phyloP scores from a whole-genome alignment of 2,797 vertebrate species.

The Rhinophrynus dorsalis region DNA sequence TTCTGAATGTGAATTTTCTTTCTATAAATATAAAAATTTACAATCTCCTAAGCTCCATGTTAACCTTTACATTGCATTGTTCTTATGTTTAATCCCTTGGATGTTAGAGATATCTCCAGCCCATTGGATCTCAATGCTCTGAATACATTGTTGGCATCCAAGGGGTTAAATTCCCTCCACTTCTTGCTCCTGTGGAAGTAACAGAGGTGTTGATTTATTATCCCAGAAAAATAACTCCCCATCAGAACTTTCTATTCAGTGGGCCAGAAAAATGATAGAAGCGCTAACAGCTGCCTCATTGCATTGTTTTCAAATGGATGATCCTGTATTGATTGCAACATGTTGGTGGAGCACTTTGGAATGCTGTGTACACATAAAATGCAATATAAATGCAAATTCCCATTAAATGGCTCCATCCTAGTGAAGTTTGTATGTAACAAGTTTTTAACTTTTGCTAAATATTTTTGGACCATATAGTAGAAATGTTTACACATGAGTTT shows the following conservation, averaged over 20 bases:
- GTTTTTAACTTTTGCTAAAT: neutral
- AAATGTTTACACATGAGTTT: neutral
- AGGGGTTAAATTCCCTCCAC: no score
- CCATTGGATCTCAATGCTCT: no score
- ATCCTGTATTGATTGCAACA: constrained; percentile 35
- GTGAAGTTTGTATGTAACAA: neutral
- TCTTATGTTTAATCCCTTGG: no score
- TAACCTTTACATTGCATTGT: no score
- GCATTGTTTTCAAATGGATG: constrained; percentile 27
- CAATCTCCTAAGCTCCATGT: no score
- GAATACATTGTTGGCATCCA: no score
- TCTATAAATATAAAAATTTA: no score
- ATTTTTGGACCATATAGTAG: neutral
- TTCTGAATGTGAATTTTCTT: no score
- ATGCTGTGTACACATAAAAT: constrained; percentile 29
- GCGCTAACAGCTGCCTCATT: constrained; percentile 17
- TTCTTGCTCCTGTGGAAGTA: neutral
- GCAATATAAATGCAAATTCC: constrained; percentile 41
- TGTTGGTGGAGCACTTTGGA: constrained; percentile 17
- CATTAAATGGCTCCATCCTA: constrained; percentile 14
- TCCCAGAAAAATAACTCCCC: constrained; percentile 1
- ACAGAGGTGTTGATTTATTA: constrained; percentile 6
- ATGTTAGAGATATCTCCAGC: no score
- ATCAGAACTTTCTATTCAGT: constrained; percentile 26
- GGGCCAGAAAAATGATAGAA: constrained; percentile 17